Evolutionary conservation across 2,797 vertebrate genomes (phyloP), one percentile per base, ranked within the genome.

Genomic region (Hozukius guyotensis): DNA sequence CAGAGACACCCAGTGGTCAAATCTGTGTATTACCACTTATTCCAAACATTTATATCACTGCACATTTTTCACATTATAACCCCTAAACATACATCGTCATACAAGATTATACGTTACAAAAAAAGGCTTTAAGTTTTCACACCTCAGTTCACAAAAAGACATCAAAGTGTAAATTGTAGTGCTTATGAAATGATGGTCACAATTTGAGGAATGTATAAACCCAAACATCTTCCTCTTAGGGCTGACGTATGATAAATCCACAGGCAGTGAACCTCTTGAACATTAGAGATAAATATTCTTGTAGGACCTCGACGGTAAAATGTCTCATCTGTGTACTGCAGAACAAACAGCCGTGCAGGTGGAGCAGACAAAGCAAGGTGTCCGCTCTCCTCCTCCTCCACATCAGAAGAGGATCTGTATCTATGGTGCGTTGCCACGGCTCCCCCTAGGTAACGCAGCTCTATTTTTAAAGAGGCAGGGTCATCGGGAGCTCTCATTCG

Each of bases 381-480:
- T 73, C 82, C 12, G 20, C 85, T 77, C 79, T 78, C 70, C 88
- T 84, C 81, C 78, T 84, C 81, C 78, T 84, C 71, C 77, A 77
- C 85, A 84, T 85, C 87, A 73, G 72, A 87, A 57, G 87, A 88
- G 85, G 80, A 81, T 90, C 89, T 63, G 92, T 95, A 92, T 93
- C 92, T 92, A 91, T 90, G 90, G 84, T 74, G 81, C 59, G 82
- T 89, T 87, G 83, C 91, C 89, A 94, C 84, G 70, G 92, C 90
- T 84, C 93, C 93, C 92, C 89, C 90, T 77, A 92, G 93, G 93
- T 90, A 91, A 90, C 80, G 55, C 78, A 4, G 70, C 83, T 89
- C 93, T 95, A 95, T 96, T 95, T 95, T 93, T 95, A 94, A 90
- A 88, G 83, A 53, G 70, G 62, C 80, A 55, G 81, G 89, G 85